phyloP scores from a whole-genome alignment of 2,888 invertebrate species.

The Nephrotoma flavescens region DNA sequence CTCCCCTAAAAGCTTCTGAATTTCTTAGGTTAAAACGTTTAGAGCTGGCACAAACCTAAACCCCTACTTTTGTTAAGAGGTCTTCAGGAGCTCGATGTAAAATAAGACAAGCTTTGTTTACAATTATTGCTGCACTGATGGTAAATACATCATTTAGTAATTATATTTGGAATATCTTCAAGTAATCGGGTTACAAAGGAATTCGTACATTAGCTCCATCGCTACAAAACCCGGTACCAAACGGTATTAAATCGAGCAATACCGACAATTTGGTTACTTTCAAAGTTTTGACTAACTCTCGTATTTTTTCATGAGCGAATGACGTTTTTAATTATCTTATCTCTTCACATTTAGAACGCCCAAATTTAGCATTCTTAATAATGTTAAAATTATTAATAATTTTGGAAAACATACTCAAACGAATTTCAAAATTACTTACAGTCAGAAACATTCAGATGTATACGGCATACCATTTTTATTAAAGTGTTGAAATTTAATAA shows the following conservation, averaged over 20 bases:
- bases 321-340: background rate
- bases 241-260: background rate
- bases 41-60: background rate
- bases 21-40: background rate
- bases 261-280: background rate
- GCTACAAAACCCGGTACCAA: background rate
- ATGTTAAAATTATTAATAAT: too few species aligned
- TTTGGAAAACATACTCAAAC: too few species aligned
- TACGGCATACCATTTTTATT: too few species aligned
- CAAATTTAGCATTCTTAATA: too few species aligned
- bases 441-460: too few species aligned
- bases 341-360: too few species aligned
- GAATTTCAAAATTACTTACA: too few species aligned
- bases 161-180: background rate
- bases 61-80: background rate
- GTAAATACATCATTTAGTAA: background rate
- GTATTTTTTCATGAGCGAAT: background rate
- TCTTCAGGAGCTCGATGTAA: background rate
- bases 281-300: background rate
- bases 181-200: background rate
- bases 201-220: constrained; percentile 4
- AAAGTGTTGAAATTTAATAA: too few species aligned
- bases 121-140: too few species aligned
- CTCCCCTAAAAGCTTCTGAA: background rate
- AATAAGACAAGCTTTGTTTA: too few species aligned